These are phyloP conservation scores for Theretra japonica DNA, from an alignment of 2,888 invertebrate species.

Conservation along the genomic window DNA sequence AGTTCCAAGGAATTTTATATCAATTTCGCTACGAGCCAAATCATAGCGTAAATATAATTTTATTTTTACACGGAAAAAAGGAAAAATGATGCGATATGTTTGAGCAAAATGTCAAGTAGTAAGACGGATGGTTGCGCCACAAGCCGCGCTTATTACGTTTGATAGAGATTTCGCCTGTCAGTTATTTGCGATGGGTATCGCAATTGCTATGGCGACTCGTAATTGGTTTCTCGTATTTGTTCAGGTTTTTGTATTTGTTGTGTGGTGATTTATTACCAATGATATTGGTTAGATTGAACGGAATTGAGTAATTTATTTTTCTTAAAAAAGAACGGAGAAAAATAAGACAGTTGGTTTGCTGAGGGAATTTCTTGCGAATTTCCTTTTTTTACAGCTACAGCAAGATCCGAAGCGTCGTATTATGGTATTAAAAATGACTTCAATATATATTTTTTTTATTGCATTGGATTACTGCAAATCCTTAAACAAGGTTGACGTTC, in stretches of 20 bases:
- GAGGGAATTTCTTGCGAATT: no score
- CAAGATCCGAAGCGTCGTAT: no score
- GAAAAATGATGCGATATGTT: slow-evolving; percentile 45
- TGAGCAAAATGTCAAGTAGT: slow-evolving; percentile 46
- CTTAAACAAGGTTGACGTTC: no score
- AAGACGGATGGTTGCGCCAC: slow-evolving; percentile 39
- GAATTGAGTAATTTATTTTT: not conserved
- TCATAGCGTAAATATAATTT: slow-evolving; percentile 41
- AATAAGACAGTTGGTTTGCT: not conserved
- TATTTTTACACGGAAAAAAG: slow-evolving; percentile 35
- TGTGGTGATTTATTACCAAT: not conserved
- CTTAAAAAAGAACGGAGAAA: no score
- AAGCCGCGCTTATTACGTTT: slow-evolving; percentile 35
- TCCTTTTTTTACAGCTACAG: no score
- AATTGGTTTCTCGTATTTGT: slow-evolving; percentile 12
- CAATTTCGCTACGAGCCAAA: not conserved
- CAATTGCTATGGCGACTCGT: not conserved
- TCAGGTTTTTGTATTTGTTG: not conserved
- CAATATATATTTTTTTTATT: no score
- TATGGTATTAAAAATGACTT: no score
- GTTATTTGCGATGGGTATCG: not conserved
- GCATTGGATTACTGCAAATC: no score
- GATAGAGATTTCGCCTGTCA: not conserved
- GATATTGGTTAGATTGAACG: not conserved
- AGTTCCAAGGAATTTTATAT: no score